Percentiles rank a stretch among this genome's conserved stretches.
Evolutionary conservation across 2,888 invertebrate species (phyloP).

Genomic region (Ischnus inquisitorius): DNA sequence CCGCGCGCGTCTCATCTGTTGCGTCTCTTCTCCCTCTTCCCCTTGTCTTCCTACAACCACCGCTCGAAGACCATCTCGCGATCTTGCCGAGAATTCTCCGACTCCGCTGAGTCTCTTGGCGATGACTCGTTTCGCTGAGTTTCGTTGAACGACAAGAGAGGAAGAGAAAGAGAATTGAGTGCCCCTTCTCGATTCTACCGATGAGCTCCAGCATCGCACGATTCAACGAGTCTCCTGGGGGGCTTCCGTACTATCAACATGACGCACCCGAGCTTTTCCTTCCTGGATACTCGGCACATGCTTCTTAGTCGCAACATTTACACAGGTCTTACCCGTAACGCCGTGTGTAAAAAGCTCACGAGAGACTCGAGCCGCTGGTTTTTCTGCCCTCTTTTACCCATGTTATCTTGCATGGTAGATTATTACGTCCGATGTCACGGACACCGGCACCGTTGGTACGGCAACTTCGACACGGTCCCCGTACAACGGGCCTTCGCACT

Average conservation of each 20-base stretch:
- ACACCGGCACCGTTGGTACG: constrained; percentile 65
- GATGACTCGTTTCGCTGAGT: constrained; percentile 30
- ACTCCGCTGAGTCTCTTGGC: constrained; percentile 25
- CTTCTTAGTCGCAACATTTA: constrained; percentile 38
- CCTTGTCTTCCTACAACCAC: constrained; percentile 11
- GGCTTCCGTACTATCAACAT: constrained; percentile 47
- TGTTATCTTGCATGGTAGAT: constrained; percentile 59
- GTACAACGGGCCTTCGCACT: no score
- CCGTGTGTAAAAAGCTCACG: constrained; percentile 41
- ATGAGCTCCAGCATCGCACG: constrained; percentile 39
- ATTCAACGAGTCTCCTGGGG: constrained; percentile 62
- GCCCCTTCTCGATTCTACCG: constrained; percentile 14
- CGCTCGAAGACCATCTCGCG: not conserved
- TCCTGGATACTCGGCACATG: constrained; percentile 48
- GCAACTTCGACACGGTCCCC: constrained; percentile 18
- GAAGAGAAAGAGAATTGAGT: not conserved
- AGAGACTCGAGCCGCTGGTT: constrained; percentile 20
- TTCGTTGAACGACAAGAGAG: constrained; percentile 21
- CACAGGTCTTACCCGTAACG: constrained; percentile 52
- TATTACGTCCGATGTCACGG: constrained; percentile 58
- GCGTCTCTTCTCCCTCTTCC: constrained; percentile 20
- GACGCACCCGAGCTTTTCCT: constrained; percentile 37
- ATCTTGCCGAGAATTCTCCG: not conserved
- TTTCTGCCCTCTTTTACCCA: constrained; percentile 25
- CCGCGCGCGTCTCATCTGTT: constrained; percentile 56